Evolutionary conservation across 1,140 invertebrate species (phyloP), one percentile per base, ranked within the genome.

Genomic region (Lepidurus apus): DNA sequence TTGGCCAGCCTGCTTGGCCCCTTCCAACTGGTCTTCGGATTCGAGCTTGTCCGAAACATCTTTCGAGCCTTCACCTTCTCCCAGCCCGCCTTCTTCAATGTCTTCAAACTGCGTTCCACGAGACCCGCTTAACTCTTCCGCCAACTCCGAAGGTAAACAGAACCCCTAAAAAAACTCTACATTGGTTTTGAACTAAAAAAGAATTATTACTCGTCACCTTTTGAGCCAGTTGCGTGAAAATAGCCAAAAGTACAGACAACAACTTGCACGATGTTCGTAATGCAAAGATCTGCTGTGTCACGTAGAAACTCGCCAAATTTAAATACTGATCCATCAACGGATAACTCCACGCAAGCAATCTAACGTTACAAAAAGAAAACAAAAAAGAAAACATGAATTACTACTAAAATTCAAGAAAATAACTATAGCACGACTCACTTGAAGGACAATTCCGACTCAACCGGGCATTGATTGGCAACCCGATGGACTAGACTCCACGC

Each of bases 11-110:
- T 90, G 89, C 83, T 91, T 89, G 0, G 95, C 91, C 82, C 95
- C 95, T 80, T 99, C 96, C 42, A 98, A 84, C 85, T 98, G 97
- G 87, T 98, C 97, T 87, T 98, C 93, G 76, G 88, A 93, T 85
- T 98, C 95, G 45, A 98, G 95, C 83, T 89, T 88, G 77, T 98
- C 96, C 1, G 96, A 98, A 7, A 98, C 95, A 87, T 99, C 97
- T 83, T 95, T 96, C 79, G 93, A 89, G 10, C 96, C 96, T 82
- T 97, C 92, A 0, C 96, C 96, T 81, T 98, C 96, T 1, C 94
- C 95, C 2, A 98, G 86, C 0, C 96, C 97, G 75, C 86, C 87
- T 42, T 87, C 89, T 81, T 91, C 89, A 79, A 88, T 90, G 75
- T 88, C 87, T 81, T 88, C 84, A 82, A 89, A 87, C 74, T 88